Conservation (phyloP, 2,113 vertebrate species). For the Pogona vitticeps region DNA sequence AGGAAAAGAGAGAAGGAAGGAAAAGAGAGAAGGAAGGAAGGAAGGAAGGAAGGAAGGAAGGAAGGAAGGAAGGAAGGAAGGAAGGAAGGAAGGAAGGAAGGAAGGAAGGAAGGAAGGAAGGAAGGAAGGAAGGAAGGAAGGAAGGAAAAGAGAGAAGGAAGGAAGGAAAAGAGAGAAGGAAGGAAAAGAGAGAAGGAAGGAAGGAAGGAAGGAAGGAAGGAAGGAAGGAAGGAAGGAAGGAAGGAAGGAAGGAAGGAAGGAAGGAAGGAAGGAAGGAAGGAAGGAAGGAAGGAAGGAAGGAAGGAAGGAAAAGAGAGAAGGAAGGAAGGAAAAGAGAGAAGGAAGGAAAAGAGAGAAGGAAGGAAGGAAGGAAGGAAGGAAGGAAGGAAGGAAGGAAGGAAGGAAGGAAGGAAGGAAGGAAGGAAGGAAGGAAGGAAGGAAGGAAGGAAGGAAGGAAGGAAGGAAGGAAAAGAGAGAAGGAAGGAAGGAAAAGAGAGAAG, state of each 20-base stretch:
- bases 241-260: not conserved
- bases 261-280: fast-evolving
- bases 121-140: too few species aligned
- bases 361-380: not conserved
- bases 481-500: fast-evolving
- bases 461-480: not conserved
- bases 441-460: not conserved
- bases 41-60: not conserved
- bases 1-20: too few species aligned
- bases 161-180: too few species aligned
- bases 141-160: too few species aligned
- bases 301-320: too few species aligned
- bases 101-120: not conserved
- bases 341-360: too few species aligned
- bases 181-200: too few species aligned
- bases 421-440: fast-evolving
- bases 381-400: too few species aligned
- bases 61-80: fast-evolving
- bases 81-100: too few species aligned
- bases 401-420: not conserved
- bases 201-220: not conserved
- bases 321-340: too few species aligned
- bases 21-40: too few species aligned
- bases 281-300: too few species aligned
- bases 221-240: fast-evolving